Percentiles rank a stretch among this genome's conserved stretches.
These are phyloP conservation scores for Macroramphosus scolopax DNA, from an alignment of 2,797 vertebrate genomes.

Conservation along the genomic window DNA sequence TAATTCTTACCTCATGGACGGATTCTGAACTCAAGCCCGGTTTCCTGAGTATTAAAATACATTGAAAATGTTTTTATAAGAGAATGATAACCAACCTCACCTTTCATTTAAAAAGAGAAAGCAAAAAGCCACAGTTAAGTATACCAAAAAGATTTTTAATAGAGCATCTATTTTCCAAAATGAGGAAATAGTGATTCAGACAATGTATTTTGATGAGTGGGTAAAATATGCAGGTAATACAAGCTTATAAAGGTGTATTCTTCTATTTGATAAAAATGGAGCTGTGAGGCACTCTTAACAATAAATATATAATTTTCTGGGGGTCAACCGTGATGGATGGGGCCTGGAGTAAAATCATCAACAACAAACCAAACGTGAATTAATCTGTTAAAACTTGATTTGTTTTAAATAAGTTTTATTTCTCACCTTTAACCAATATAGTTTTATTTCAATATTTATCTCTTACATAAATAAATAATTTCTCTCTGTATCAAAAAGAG, in stretches of 20 bases:
- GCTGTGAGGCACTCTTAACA: conserved; percentile 86
- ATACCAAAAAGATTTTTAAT: conserved; percentile 70
- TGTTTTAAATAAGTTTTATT: conserved; percentile 78
- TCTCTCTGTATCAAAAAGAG: conserved; percentile 85
- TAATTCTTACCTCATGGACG: too few species aligned
- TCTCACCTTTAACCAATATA: conserved; percentile 79
- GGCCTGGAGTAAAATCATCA: conserved; percentile 65
- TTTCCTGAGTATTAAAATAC: background rate
- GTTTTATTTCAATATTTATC: conserved; percentile 76
- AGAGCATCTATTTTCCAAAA: conserved; percentile 92
- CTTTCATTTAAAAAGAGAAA: background rate
- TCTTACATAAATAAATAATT: conserved; percentile 88
- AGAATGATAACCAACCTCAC: background rate
- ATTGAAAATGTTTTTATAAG: background rate
- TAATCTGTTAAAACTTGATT: conserved; percentile 64
- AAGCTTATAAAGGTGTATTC: conserved; percentile 89
- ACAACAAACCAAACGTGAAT: conserved; percentile 38
- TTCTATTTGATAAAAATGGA: conserved; percentile 87
- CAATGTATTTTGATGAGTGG: conserved; percentile 85
- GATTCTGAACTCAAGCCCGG: too few species aligned
- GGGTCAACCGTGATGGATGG: conserved; percentile 75
- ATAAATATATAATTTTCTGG: conserved; percentile 92
- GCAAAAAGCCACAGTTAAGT: conserved; percentile 13
- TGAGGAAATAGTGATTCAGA: conserved; percentile 92
- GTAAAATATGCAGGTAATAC: conserved; percentile 90